A percentile compares a stretch with the other conserved stretches of the same genome.
Evolutionary conservation across 2,797 vertebrate genomes (phyloP).

Genomic region (Sebastes taczanowskii): DNA sequence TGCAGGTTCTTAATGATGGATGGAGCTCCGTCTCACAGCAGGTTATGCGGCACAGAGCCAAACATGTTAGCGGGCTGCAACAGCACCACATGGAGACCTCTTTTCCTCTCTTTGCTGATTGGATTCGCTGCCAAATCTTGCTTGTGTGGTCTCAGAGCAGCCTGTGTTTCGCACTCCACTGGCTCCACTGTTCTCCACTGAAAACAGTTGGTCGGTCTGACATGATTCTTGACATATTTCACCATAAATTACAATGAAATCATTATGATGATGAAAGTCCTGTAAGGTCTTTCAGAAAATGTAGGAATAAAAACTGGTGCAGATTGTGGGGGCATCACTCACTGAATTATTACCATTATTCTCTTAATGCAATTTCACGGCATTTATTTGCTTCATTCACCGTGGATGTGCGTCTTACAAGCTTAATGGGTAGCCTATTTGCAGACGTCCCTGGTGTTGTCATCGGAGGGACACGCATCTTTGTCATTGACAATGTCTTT

Average conservation of each 20-base stretch:
- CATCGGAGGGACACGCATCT: not conserved
- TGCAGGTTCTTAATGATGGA: not conserved
- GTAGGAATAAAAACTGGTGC: not conserved
- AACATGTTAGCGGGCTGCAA: not conserved
- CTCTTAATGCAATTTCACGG: not conserved
- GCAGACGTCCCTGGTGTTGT: not conserved
- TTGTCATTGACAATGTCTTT: not conserved
- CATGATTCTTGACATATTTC: not conserved
- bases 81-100: not conserved
- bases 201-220: not conserved
- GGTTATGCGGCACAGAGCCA: not conserved
- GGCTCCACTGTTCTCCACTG: not conserved
- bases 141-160: not conserved
- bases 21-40: not conserved
- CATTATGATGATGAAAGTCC: not conserved
- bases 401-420: not conserved
- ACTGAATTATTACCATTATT: not conserved
- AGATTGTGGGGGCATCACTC: too few relatives aligned
- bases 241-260: not conserved
- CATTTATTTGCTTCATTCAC: not conserved
- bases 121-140: not conserved
- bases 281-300: not conserved
- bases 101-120: not conserved
- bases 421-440: not conserved
- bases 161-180: not conserved